phyloP scores from a whole-genome alignment of 2,113 vertebrate species.

The Chaetops frenatus region DNA sequence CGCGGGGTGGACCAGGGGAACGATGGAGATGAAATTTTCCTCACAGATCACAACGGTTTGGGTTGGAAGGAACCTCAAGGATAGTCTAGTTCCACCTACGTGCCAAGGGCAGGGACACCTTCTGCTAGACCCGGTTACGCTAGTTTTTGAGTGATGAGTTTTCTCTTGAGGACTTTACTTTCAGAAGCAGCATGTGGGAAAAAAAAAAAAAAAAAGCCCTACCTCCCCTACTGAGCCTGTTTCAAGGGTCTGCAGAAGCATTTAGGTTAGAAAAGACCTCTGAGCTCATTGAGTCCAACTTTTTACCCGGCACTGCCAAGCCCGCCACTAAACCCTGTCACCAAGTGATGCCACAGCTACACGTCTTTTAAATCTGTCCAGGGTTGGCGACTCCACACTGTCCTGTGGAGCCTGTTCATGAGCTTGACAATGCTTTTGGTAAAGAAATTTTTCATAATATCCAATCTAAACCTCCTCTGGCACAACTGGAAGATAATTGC shows the following conservation, averaged over 20 bases:
- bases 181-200: fast-evolving
- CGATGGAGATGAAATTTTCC: not conserved
- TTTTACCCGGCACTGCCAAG: not conserved
- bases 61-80: not conserved
- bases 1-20: not conserved
- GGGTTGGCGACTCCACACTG: not conserved
- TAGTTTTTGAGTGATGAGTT: not conserved
- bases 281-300: not conserved
- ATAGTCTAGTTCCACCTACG: not conserved
- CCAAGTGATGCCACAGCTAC: not conserved
- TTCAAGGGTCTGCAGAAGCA: not conserved
- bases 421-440: not conserved
- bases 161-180: not conserved
- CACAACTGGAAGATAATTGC: not conserved
- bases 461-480: not conserved
- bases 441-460: not conserved
- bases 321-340: not conserved
- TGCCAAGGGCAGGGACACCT: not conserved
- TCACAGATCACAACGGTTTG: fast-evolving
- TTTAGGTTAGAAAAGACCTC: not conserved
- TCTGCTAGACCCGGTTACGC: not conserved
- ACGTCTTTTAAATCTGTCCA: not conserved
- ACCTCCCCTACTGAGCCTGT: not conserved
- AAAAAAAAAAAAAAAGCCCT: not conserved
- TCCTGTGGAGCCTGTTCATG: not conserved